Evolutionary conservation across 2,797 vertebrate genomes (phyloP), one percentile per base, ranked within the genome.

Genomic region (Esox masquinongy): DNA sequence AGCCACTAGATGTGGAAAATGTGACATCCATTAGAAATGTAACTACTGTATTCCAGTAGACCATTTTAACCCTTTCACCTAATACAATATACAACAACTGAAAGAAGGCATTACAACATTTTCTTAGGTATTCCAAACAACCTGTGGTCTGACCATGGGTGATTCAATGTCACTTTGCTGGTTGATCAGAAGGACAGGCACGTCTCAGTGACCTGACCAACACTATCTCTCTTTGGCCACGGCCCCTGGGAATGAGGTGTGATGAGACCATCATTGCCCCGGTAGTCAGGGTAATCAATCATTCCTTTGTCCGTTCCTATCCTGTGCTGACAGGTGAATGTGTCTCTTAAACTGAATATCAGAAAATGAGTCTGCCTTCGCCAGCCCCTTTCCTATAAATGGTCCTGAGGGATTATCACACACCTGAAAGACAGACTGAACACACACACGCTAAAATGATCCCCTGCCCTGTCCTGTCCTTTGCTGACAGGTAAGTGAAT

Each of bases 271-370:
- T 4, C 64, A 34, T 31, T 15, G 64, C 64, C 64, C 64, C 64
- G 2, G 5, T 67, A 16, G 29, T 67, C 64, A 34, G 15, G 17
- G 31, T 34, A 19, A 67, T 67, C 64, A 67, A 67, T 67, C 64
- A 47, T 26, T 67, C 29, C 29, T 29, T 7, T 17, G 64, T 34
- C 64, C 29, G 5, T 15, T 66, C 63, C 64, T 67, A 29, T 31
- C 64, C 29, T 34, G 64, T 16, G 15, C 64, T 67, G 64, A 67
- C 64, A 67, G 64, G 64, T 67, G 29, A 31, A 29, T 67, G 64
- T 67, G 53, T 56, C 53, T n/a, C 63, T 66, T 15, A 66, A 17
- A 29, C 63, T 66, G 24, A 29, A 31, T 66, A 29, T 29, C 24
- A 26, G 63, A 66, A 61, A 12, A 61, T 24, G n/a, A 61, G n/a